Evolutionary conservation across 2,888 invertebrate genomes (phyloP).

Genomic region (Agrenia bidenticulata): DNA sequence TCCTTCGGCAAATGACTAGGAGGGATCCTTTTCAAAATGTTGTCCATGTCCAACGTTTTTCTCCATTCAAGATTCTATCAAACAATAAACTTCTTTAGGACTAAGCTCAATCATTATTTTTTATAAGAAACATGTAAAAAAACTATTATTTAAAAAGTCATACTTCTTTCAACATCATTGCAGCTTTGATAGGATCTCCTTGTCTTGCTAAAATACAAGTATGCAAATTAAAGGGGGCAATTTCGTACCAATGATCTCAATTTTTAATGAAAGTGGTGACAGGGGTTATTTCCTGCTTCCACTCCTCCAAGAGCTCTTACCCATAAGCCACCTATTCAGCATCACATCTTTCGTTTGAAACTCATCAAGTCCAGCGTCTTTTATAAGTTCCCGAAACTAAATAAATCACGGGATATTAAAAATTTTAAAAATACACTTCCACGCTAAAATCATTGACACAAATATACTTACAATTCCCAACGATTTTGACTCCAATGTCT

Average conservation of each 20-base stretch:
- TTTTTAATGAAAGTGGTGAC: too few species aligned
- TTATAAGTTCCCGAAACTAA: slow-evolving; percentile 11
- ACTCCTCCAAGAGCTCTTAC: too few species aligned
- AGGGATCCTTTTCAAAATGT: slow-evolving; percentile 1
- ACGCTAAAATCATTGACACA: too few species aligned
- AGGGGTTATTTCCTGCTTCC: too few species aligned
- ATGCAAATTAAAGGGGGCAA: too few species aligned
- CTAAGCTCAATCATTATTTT: too few species aligned
- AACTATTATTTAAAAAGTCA: too few species aligned
- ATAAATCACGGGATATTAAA: neutral
- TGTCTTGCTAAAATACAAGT: slow-evolving; percentile 1
- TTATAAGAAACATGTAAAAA: too few species aligned
- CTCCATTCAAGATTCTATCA: slow-evolving; percentile 14
- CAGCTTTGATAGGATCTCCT: slow-evolving; percentile 16
- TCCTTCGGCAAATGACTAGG: slow-evolving; percentile 1
- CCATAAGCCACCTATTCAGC: slow-evolving; percentile 7
- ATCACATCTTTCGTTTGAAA: slow-evolving; percentile 17
- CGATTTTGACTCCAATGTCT: too few species aligned
- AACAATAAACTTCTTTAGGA: too few species aligned
- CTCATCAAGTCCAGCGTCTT: neutral
- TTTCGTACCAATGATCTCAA: neutral
- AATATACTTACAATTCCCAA: too few species aligned
- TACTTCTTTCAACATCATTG: slow-evolving; percentile 14
- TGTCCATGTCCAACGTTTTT: slow-evolving; percentile 6
- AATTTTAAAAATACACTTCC: too few species aligned